Conservation (phyloP, 2,888 invertebrate species). For the Drosophila koepferae region DNA sequence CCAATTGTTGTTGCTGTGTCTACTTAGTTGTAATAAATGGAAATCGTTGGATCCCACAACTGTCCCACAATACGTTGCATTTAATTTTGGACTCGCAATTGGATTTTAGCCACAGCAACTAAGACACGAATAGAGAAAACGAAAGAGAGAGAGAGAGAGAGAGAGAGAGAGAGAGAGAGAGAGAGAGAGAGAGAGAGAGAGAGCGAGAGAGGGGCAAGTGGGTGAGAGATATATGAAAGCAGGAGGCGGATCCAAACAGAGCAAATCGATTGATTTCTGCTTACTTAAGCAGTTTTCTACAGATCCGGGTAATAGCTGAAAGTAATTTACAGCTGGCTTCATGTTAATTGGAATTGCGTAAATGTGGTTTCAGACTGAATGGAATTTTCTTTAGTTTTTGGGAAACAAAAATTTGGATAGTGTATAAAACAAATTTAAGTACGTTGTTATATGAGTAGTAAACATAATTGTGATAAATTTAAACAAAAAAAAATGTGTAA, state of each 20-base stretch:
- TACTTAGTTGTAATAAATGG: slow-evolving; percentile 77
- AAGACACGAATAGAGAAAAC: slow-evolving; percentile 22
- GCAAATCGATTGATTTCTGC: slow-evolving; percentile 78
- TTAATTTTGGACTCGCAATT: slow-evolving; percentile 68
- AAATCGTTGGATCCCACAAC: slow-evolving; percentile 53
- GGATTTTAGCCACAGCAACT: slow-evolving; percentile 66
- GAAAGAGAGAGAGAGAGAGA: neutral
- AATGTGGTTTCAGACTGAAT: slow-evolving; percentile 16
- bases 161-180: slow-evolving; percentile 2
- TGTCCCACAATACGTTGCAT: slow-evolving; percentile 62
- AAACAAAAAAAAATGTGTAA: neutral
- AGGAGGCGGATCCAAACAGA: slow-evolving; percentile 4
- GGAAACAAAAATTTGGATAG: too few relatives aligned
- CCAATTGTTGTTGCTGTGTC: slow-evolving; percentile 67
- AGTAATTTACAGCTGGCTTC: slow-evolving; percentile 68
- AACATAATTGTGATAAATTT: too few relatives aligned
- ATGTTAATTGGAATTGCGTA: slow-evolving; percentile 6
- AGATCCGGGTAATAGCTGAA: slow-evolving; percentile 35
- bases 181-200: neutral
- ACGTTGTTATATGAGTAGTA: neutral
- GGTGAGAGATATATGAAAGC: neutral
- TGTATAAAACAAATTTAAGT: neutral
- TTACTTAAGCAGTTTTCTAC: slow-evolving; percentile 67
- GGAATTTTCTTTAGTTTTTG: slow-evolving; percentile 14
- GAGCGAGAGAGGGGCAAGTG: neutral